Base-by-base conservation (phyloP, 2,113 vertebrate species). In the Oreochromis niloticus region DNA sequence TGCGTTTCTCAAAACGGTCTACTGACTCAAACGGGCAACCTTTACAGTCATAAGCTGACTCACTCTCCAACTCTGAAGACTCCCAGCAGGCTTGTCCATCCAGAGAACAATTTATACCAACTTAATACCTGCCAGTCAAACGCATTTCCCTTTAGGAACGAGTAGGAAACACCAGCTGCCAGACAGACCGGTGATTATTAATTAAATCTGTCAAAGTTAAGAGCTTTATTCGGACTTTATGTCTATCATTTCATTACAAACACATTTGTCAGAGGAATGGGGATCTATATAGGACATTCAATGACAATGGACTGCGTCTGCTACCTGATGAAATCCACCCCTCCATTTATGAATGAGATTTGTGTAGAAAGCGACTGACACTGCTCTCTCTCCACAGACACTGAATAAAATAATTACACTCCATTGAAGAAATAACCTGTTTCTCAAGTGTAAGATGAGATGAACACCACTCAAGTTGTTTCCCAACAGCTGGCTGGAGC, bases 151-250 rank as follows among this genome's bases (percentile, higher is more conserved):
- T 85, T 79, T 63, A 89, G 88, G 81, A 87, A 48, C 16, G 19
- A 90, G 82, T 11, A 57, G 71, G 71, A 88, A 88, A 88, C 87
- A 82, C 43, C 93, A 89, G 87, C 86, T 88, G 93, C 83, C 86
- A 83, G 61, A 12, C 43, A 46, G 61, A 81, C 73, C 36, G 55
- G 71, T 75, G 59, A 43, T 83, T 83, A 91, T 92, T 92, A 89
- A 90, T 93, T 87, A 89, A 84, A 87, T 54, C 85, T 89, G 91
- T 83, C 90, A 92, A 87, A 92, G 54, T 52, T 82, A 75, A 82
- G 79, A 92, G 83, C 50, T 12, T 27, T 59, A 43, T 84, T 89
- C 85, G 57, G 86, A 86, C 73, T 87, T 93, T 30, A 85, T 32
- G 68, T 78, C 83, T 5, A 63, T 83, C 88, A 80, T 73, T 80